Percentiles rank a stretch among this genome's conserved stretches.
phyloP scores from a whole-genome alignment of 1,140 invertebrate genomes.

The Limonius californicus region DNA sequence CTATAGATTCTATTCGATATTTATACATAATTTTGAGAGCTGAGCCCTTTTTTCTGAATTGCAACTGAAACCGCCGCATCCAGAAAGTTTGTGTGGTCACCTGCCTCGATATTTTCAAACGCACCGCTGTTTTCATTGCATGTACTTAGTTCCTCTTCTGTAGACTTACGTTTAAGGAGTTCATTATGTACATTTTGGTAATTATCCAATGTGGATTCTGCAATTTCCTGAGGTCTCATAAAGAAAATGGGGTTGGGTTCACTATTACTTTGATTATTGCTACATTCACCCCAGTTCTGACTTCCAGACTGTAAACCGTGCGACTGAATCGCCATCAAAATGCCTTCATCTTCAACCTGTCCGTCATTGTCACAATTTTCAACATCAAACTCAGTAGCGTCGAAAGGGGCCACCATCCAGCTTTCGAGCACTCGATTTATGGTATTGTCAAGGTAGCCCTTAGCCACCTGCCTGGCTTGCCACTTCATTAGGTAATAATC shows the following conservation, averaged over 20 bases:
- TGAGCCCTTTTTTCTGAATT: constrained; percentile 67
- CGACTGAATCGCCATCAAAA: constrained; percentile 60
- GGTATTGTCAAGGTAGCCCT: constrained; percentile 67
- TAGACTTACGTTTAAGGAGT: constrained; percentile 26
- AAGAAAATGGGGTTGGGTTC: neutral
- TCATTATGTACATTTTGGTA: constrained; percentile 27
- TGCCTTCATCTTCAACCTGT: constrained; percentile 62
- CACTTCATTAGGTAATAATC: constrained; percentile 57
- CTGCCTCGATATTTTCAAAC: constrained; percentile 25
- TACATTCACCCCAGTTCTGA: constrained; percentile 28
- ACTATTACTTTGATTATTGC: constrained; percentile 22
- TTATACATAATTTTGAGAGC: constrained; percentile 40
- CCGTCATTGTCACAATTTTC: constrained; percentile 54
- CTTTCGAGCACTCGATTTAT: constrained; percentile 66
- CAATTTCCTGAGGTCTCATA: constrained; percentile 12
- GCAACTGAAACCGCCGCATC: constrained; percentile 65
- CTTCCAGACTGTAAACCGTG: constrained; percentile 53
- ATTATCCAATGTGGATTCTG: constrained; percentile 24
- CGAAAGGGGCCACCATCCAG: constrained; percentile 54
- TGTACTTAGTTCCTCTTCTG: neutral
- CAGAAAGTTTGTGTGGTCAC: constrained; percentile 53
- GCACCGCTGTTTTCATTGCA: constrained; percentile 17
- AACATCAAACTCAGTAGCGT: constrained; percentile 53
- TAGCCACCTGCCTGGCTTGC: constrained; percentile 67
- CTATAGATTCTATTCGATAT: neutral